A percentile compares a stretch with the other conserved stretches of the same genome.
Conservation (phyloP, 2,888 invertebrate species). For the Pandemis cinnamomeana region DNA sequence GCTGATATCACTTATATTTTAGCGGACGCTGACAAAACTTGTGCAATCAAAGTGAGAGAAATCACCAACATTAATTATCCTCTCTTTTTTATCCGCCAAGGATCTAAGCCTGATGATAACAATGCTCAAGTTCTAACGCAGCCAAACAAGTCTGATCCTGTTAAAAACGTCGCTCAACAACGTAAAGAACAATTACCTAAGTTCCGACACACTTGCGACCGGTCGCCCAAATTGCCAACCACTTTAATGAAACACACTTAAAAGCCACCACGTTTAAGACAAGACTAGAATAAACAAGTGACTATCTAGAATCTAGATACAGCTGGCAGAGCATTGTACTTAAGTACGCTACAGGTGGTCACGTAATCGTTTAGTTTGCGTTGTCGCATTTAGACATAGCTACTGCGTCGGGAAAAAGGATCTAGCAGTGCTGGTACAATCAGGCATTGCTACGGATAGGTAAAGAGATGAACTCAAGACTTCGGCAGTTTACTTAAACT, state of each 20-base stretch:
- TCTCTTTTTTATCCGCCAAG: no score
- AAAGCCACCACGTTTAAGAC: slow-evolving; percentile 15
- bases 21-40: background rate
- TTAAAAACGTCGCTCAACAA: background rate
- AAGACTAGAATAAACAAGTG: slow-evolving; percentile 37
- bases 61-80: no score
- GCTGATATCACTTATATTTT: slow-evolving; percentile 6
- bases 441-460: no score
- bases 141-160: background rate
- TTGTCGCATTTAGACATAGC: slow-evolving; percentile 9
- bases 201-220: background rate
- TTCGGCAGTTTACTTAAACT: no score
- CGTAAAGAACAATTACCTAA: background rate
- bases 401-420: slow-evolving; percentile 3
- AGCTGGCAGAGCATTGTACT: slow-evolving; percentile 4
- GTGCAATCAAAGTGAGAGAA: no score
- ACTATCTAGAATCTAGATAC: slow-evolving; percentile 26
- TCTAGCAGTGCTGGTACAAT: background rate
- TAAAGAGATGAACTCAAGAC: no score
- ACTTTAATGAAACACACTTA: slow-evolving; percentile 32
- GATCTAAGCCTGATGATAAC: no score
- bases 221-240: slow-evolving; percentile 18
- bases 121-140: background rate
- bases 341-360: slow-evolving; percentile 32
- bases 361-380: slow-evolving; percentile 17